Evolutionary conservation across 2,888 invertebrate species (phyloP).

Genomic region (Polymixis lichenea): DNA sequence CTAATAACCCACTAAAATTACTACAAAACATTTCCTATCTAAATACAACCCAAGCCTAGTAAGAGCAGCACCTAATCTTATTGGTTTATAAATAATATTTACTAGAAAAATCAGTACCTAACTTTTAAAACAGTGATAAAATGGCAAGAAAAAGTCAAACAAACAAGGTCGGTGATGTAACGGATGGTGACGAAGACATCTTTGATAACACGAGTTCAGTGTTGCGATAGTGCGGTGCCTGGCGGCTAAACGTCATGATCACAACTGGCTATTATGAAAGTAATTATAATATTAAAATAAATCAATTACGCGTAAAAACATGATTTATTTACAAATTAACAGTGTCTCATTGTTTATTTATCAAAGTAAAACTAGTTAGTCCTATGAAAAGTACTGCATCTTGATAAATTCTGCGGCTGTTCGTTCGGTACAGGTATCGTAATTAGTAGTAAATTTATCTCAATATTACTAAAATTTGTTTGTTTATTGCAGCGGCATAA

Average conservation of each 20-base stretch:
- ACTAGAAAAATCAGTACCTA: slow-evolving; percentile 25
- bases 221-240: slow-evolving; percentile 71
- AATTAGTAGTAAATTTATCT: not conserved
- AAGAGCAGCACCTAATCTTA: slow-evolving; percentile 1
- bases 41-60: not conserved
- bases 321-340: slow-evolving; percentile 65
- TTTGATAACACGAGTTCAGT: slow-evolving; percentile 81
- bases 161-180: slow-evolving; percentile 89
- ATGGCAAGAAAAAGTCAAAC: slow-evolving; percentile 80
- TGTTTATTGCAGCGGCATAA: slow-evolving; percentile 4
- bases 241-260: slow-evolving; percentile 72
- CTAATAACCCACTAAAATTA: not conserved
- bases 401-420: slow-evolving; percentile 6
- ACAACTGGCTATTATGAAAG: slow-evolving; percentile 63
- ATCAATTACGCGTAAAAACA: slow-evolving; percentile 61
- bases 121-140: slow-evolving; percentile 66
- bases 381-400: slow-evolving; percentile 17
- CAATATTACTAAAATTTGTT: not conserved
- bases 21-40: not conserved
- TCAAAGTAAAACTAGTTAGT: slow-evolving; percentile 20
- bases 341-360: slow-evolving; percentile 46
- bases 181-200: slow-evolving; percentile 77
- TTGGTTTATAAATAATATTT: slow-evolving; percentile 21
- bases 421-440: not conserved
- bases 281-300: slow-evolving; percentile 62